Percentiles rank a stretch among this genome's conserved stretches.
phyloP scores from a whole-genome alignment of 2,888 invertebrate genomes.

The Ichneumon xanthorius region DNA sequence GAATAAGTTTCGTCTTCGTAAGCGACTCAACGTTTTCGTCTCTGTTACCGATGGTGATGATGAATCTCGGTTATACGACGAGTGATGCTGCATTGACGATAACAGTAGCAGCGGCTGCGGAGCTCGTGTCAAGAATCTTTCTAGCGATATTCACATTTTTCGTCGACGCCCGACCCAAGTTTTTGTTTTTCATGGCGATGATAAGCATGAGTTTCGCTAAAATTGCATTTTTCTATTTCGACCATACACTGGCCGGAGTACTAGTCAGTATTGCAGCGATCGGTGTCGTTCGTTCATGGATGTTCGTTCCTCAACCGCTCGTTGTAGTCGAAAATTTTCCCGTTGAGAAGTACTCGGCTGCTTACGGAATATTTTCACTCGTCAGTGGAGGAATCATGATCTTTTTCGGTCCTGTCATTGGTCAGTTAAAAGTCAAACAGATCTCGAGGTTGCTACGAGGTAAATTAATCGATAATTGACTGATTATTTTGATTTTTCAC shows the following conservation, averaged over 20 bases:
- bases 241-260: constrained; percentile 87
- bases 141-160: constrained; percentile 88
- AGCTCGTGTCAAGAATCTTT: constrained; percentile 88
- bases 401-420: constrained; percentile 89
- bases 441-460: not conserved
- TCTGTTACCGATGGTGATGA: constrained; percentile 88
- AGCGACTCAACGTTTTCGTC: constrained; percentile 90
- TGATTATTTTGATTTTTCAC: constrained; percentile 80
- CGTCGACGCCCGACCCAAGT: constrained; percentile 87
- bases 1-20: constrained; percentile 89
- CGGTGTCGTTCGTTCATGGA: constrained; percentile 90
- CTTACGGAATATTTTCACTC: constrained; percentile 90
- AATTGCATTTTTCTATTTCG: constrained; percentile 88
- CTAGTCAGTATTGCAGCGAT: constrained; percentile 87
- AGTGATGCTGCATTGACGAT: constrained; percentile 89
- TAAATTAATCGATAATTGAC: not conserved
- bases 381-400: constrained; percentile 90
- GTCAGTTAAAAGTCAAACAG: constrained; percentile 82
- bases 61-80: constrained; percentile 86
- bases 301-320: constrained; percentile 90
- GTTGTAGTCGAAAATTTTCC: constrained; percentile 89
- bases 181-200: constrained; percentile 89
- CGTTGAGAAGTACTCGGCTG: constrained; percentile 90
- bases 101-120: constrained; percentile 89
- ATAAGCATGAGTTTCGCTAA: constrained; percentile 89